Conservation (phyloP, 2,113 vertebrate genomes). For the Hippocampus abdominalis region DNA sequence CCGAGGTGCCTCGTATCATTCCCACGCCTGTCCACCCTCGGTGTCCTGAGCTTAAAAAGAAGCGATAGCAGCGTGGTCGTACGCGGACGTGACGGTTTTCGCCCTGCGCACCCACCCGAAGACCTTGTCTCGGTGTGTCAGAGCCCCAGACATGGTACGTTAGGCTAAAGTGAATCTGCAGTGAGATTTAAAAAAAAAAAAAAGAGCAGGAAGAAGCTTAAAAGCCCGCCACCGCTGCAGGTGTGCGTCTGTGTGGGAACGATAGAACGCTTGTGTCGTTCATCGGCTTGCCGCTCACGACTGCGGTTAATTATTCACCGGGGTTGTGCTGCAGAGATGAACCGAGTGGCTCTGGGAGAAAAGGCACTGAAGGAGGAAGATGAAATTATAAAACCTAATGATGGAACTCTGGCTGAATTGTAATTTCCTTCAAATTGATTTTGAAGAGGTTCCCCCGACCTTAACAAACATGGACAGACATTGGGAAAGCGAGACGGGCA, state of each 20-base stretch:
- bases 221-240: constrained; percentile 23
- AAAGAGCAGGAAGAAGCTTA: constrained; percentile 15
- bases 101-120: no score
- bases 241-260: constrained; percentile 44
- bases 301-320: constrained; percentile 70
- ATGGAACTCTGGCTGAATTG: constrained; percentile 67
- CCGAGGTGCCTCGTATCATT: not conserved
- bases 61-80: not conserved
- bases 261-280: constrained; percentile 47
- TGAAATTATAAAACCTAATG: constrained; percentile 76
- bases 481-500: constrained; percentile 23
- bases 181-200: constrained; percentile 9
- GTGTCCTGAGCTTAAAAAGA: not conserved
- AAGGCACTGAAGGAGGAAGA: constrained; percentile 69
- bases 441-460: constrained; percentile 69
- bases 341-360: constrained; percentile 65
- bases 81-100: not conserved
- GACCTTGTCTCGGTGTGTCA: constrained; percentile 1
- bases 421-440: constrained; percentile 72
- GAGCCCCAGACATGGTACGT: constrained; percentile 15
- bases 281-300: constrained; percentile 69
- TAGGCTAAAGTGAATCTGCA: constrained; percentile 23
- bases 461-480: constrained; percentile 42
- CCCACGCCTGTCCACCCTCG: not conserved
- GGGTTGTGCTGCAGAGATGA: constrained; percentile 69